phyloP scores from a whole-genome alignment of 2,888 invertebrate species.

The Gisinianus flammeolus region DNA sequence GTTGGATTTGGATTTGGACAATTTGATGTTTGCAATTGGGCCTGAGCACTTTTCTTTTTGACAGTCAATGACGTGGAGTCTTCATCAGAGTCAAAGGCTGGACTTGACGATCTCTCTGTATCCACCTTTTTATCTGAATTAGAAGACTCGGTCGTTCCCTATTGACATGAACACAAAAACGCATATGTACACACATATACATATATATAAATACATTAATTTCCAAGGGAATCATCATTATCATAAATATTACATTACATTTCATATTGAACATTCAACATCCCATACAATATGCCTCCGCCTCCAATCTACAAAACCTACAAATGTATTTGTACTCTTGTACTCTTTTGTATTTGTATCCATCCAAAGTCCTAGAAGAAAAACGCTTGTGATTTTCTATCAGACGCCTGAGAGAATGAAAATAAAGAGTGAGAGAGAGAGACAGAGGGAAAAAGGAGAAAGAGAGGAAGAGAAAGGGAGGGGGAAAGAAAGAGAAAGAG shows the following conservation, averaged over 20 bases:
- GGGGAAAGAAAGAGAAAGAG: background rate
- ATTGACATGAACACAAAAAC: background rate
- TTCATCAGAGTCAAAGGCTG: constrained; percentile 94
- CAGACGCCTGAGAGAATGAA: no score
- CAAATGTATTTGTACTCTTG: no score
- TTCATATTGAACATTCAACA: no score
- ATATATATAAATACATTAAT: no score
- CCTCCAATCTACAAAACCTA: no score
- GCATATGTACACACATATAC: no score
- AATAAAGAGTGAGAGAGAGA: no score
- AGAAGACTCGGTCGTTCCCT: constrained; percentile 47
- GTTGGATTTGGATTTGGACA: background rate
- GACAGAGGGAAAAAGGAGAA: background rate
- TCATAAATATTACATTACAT: no score
- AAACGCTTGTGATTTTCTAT: background rate
- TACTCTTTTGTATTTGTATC: no score
- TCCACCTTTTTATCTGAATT: constrained; percentile 54
- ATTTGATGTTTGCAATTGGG: background rate
- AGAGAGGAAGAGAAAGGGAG: background rate
- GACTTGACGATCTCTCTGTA: constrained; percentile 84
- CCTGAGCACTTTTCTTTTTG: constrained; percentile 52
- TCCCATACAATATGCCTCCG: no score
- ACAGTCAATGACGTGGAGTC: constrained; percentile 70
- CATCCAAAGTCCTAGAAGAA: no score
- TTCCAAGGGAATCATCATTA: no score